Evolutionary conservation across 2,888 invertebrate genomes (phyloP).

Genomic region (Barypeithes pellucidus): DNA sequence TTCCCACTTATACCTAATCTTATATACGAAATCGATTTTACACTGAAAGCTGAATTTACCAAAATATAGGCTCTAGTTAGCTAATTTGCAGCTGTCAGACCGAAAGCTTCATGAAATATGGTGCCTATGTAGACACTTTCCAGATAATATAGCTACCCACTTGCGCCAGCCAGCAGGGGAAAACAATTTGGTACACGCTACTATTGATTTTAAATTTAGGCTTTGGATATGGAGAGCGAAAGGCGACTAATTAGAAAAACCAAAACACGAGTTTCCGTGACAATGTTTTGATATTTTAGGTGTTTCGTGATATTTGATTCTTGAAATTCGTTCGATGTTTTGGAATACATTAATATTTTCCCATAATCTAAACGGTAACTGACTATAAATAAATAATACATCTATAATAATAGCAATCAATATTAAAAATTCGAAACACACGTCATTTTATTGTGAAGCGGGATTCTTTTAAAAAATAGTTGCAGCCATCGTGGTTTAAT

Average conservation of each 20-base stretch:
- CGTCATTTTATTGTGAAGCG: too few relatives aligned
- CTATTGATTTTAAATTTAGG: constrained; percentile 50
- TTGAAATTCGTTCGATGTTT: constrained; percentile 10
- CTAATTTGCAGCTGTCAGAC: constrained; percentile 55
- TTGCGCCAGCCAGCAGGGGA: constrained; percentile 44
- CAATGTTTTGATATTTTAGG: constrained; percentile 40
- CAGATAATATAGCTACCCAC: constrained; percentile 51
- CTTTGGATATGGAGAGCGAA: constrained; percentile 35
- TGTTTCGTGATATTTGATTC: constrained; percentile 27
- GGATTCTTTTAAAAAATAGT: too few relatives aligned
- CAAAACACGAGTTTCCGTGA: constrained; percentile 46
- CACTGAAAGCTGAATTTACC: constrained; percentile 48
- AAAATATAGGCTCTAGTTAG: constrained; percentile 52
- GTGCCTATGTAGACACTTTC: constrained; percentile 54
- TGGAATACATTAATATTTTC: not conserved
- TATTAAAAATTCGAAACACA: too few relatives aligned
- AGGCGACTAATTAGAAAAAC: constrained; percentile 47
- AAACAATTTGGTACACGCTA: constrained; percentile 52
- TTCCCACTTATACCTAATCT: constrained; percentile 26
- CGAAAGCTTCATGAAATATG: constrained; percentile 53
- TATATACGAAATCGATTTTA: constrained; percentile 44
- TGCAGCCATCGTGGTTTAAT: too few relatives aligned
- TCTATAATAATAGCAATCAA: too few relatives aligned
- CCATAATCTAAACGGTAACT: too few relatives aligned
- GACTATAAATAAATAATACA: too few relatives aligned